Evolutionary conservation across 1,140 invertebrate genomes (phyloP), one percentile per base, ranked within the genome.

Genomic region (Nomia melanderi): DNA sequence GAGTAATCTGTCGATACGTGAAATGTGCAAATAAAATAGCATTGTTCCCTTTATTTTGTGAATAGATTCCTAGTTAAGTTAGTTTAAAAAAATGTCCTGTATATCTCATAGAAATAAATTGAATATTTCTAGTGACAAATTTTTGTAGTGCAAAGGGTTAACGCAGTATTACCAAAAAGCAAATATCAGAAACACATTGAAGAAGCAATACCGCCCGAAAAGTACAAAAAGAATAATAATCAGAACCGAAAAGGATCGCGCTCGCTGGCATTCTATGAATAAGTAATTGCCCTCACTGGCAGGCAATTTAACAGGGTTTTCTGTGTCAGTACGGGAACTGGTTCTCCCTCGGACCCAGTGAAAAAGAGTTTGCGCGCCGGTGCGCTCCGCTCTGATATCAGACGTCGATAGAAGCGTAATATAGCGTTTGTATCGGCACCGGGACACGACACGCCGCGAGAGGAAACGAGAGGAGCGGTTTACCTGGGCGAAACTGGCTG

Each of bases 391-490:
- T 29, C 47, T 57, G 74, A 77, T 77, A 71, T 71, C 74, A 53
- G 60, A 62, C 60, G 59, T 78, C 76, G 69, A 79, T 74, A 75
- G 39, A 54, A 71, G 50, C 53, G 67, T 67, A 75, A 63, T 63
- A 66, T 59, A 69, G 44, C 66, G 66, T 71, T 67, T 70, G 66
- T 62, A 71, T 60, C 57, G 57, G 25, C 25, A 59, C 36, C 73
- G 39, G 56, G 33, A 14, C 44, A 53, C 33, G 41, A 54, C 14
- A 33, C 56, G 12, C 20, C 39, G 41, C 67, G 41, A 66, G 71
- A 66, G 66, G 67, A 75, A 79, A 69, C 57, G 54, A 78, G 70
- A 86, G 77, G 27, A 72, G 78, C 75, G 78, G 77, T 86, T 75
- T 63, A 75, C 67, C 60, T 71, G 60, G 60, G 47, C 33, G 39